Evolutionary conservation across 2,888 invertebrate species (phyloP), one percentile per base, ranked within the genome.

Genomic region (Gasteruption jaculator): DNA sequence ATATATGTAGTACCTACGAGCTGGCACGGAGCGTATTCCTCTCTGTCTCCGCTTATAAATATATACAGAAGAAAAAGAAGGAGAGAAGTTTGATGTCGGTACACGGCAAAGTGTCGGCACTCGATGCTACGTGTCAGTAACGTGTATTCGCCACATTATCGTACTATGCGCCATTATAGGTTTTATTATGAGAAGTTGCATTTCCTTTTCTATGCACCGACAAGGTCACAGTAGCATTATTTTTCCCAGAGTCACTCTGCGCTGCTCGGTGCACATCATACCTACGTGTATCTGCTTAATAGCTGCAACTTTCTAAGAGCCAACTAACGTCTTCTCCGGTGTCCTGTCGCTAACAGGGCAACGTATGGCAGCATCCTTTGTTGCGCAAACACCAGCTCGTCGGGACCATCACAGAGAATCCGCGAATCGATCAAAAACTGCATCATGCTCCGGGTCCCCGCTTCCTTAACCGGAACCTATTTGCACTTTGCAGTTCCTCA

Each of bases 171-270:
- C 46, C 49, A 53, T 51, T 53, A 52, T 50, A 51, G 51, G 49
- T 54, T 59, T 58, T 56, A 53, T 57, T 58, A 53, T 37, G 52
- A 53, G 57, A 49, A 49, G 42, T 39, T 50, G 46, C 50, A 47
- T 54, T 57, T 49, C 53, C 53, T 52, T 56, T 53, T 45, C 47
- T 49, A 46, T 35, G 33, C 39, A 20, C 30, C 35, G 21, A 43
- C 49, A 50, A 48, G 49, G 52, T 46, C 49, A 44, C 10, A 18
- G 31, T 15, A 15, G 10, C n/a, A 10, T 16, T 19, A 31, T 14
- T n/a, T 16, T 15, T 12, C 8, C 12, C 4, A 16, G 31, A 31
- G 15, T 31, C 14, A 18, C 19, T n/a, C 31, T 16, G 12, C 8
- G n/a, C n/a, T 5, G 18, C n/a, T 15, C 5, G n/a, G 31, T 14